Base-by-base conservation (phyloP, 1,140 invertebrate species). In the Heliconius eleuchia region DNA sequence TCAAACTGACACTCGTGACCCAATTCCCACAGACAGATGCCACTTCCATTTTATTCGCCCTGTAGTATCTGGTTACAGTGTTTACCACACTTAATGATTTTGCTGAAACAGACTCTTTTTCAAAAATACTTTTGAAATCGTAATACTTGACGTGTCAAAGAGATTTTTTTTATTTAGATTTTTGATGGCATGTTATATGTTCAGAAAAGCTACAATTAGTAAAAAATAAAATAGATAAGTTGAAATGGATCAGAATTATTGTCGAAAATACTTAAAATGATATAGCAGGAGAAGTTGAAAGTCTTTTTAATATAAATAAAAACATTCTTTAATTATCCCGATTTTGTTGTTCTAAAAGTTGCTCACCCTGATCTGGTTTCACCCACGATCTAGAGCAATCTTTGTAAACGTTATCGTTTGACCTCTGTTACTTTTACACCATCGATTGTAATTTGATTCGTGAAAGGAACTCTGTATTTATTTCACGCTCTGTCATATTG, bases 311-410 rank as follows among this genome's bases (percentile, higher is more conserved):
- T 55, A 23, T 57, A 52, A 52, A 52, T 7, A 52, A 52, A 6
- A 19, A 3, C 34, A 52, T 19, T 55, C 8, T 57, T 7, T 57
- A 23, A 23, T 11, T 57, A 57, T 57, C 55, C 55, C 19, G 8
- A 57, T 57, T 1, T 52, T 23, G 23, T 23, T n/a, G 19, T 23
- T 57, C 2, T 23, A 23, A 57, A 57, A 11, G 55, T 23, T 57
- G 55, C n/a, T 2, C 8, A 57, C 55, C 55, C 55, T 57, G 55
- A 57, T 27, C 60, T 66, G 23, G 27, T 66, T 66, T 66, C 60
- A 66, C 60, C 60, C 60, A 66, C 60, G 60, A 66, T 66, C 13
- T 66, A 66, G 60, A 66, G 27, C 60, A 66, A 66, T 66, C 60
- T 66, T 13, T 16, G 13, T 66, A 66, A 66, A 30, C 60, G 60